Evolutionary conservation across 1,140 invertebrate species (phyloP), one percentile per base, ranked within the genome.

Genomic region (Euwallacea fornicatus): DNA sequence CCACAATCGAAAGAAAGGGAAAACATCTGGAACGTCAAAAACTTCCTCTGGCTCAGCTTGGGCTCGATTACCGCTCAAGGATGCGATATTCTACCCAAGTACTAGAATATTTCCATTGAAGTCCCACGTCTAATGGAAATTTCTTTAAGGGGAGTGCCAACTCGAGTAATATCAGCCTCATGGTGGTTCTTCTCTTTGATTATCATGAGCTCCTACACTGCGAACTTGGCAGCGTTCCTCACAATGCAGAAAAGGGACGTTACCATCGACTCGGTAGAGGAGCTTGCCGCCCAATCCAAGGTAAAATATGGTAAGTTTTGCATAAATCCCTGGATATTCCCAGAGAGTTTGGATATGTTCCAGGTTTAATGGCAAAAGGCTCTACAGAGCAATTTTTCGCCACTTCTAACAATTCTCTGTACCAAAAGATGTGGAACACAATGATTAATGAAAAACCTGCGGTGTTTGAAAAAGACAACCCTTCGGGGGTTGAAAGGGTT

Each of bases 101-200:
- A 85, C 84, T 72, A 60, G 44, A 7, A 54, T 6, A 54, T n/a
- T 42, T 66, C n/a, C 13, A 13, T 10, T 16, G 33, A 54, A 16
- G 13, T 8, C 2, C 33, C 55, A 11, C 6, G 42, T 8, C 10
- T 69, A 47, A 60, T 16, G 42, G 0, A 54, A 67, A 64, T 15
- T 42, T 69, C 16, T 33, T 66, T 77, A 42, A 90, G 90, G 77
- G 88, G 90, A n/a, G 85, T 90, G 0, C 89, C 89, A 0, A 90
- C 93, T 4, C 85, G 94, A 15, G 88, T 93, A 0, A 88, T 90
- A 13, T 90, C 90, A 0, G 93, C 92, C 84, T 90, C 91, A 60
- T 98, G 96, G 95, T 98, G 94, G 94, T 96, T 98, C 78, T 98
- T 98, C 79, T 93, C 93, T 0, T 84, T 98, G 9, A 98, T 98